Evolutionary conservation across 2,888 invertebrate genomes (phyloP), one percentile per base, ranked within the genome.

Genomic region (Marronus borbonicus): DNA sequence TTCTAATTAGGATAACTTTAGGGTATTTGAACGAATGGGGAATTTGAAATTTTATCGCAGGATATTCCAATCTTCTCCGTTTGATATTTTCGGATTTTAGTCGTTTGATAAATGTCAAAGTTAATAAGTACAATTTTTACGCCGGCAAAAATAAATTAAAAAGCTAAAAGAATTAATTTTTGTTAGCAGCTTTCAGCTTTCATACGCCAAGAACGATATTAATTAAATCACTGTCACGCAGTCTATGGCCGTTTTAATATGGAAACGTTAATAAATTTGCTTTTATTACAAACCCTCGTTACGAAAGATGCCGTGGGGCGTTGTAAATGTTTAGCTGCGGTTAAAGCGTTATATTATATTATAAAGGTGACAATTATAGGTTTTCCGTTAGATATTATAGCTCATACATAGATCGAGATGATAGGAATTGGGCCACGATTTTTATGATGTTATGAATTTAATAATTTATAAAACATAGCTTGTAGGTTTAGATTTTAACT

Each of bases 121-220:
- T 74, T 60, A 74, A 74, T 74, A 39, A 58, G 55, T 20, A 60
- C 44, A 28, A 60, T 74, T 49, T 74, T 74, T 60, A 60, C 39
- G 72, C 44, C 72, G 44, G 20, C 60, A 28, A 60, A 24, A 74
- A 74, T 74, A 74, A 74, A 74, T 74, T 74, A 74, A 24, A 74
- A 55, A 17, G 24, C 60, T 39, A 3, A 17, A 44, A 28, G 44
- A 44, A 60, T 74, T 74, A 74, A 60, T 74, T 74, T 72, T 74
- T 60, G 72, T 60, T 14, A 44, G 44, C 62, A 14, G 39, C 14
- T 74, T 39, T 60, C 20, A 74, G 20, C 60, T 39, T 58, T 74
- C 60, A 60, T 74, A 44, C 72, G 72, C 44, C 60, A 74, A 60
- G 60, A 74, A 74, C 49, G 72, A 74, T 74, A 74, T 74, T 74